Evolutionary conservation across 2,797 vertebrate genomes (phyloP), one percentile per base, ranked within the genome.

Genomic region (Brotula barbata): DNA sequence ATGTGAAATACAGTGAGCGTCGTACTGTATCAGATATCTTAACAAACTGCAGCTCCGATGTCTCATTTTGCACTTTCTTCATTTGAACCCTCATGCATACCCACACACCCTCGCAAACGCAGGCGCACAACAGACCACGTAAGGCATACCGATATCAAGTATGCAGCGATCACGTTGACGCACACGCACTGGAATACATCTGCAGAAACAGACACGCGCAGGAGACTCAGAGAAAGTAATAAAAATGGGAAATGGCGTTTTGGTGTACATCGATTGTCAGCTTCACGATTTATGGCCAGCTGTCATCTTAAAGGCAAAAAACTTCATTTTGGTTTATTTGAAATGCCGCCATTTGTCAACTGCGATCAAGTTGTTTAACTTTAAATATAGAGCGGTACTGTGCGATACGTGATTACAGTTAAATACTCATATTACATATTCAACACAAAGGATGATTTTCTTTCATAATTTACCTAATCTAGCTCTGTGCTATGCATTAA

Each of bases 111-210:
- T 9, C 53, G 56, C 54, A 59, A 28, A 51, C 60, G 53, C 23
- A 54, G 61, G 23, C 65, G 65, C 68, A 74, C 66, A 70, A 72
- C 56, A 55, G 64, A 61, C 64, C 19, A 68, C 82, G 39, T 87
- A 85, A 88, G 85, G 81, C 85, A 79, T 74, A 75, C 55, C 44
- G 70, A 68, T 41, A 78, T 78, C 39, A 82, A 65, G 64, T 49
- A 68, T 59, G 63, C 56, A 63, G 57, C 33, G 20, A 61, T 73
- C 56, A 48, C 40, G 33, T 55, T 62, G 66, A 73, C 31, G 7
- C 28, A 50, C 22, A 66, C 4, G 8, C 4, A 28, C 25, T 1
- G 56, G 9, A 71, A 33, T 12, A 58, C 39, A 28, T 17, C 49
- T 54, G 64, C 71, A 50, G 57, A 67, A 40, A 19, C 20, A 67